Evolutionary conservation across 2,888 invertebrate genomes (phyloP).

Genomic region (Drosophila merina): DNA sequence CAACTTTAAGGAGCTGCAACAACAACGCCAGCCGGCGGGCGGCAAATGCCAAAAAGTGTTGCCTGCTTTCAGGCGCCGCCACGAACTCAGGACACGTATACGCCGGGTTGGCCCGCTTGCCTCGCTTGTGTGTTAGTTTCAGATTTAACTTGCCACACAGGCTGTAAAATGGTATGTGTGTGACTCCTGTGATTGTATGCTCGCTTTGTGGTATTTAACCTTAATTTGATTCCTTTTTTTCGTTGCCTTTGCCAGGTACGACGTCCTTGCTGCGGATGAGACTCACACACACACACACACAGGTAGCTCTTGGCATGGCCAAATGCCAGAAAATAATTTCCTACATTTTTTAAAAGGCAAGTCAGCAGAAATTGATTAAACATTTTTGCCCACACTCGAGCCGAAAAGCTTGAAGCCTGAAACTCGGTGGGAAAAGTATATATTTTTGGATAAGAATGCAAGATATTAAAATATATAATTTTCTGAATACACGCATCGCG

Average conservation of each 20-base stretch:
- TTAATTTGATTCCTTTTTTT: conserved; percentile 73
- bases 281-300: conserved; percentile 13
- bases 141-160: conserved; percentile 27
- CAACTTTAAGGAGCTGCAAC: conserved; percentile 38
- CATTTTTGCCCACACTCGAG: conserved; percentile 48
- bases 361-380: conserved; percentile 66
- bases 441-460: no score
- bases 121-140: conserved; percentile 24
- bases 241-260: conserved; percentile 41
- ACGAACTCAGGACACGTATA: conserved; percentile 36
- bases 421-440: no score
- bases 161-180: conserved; percentile 7
- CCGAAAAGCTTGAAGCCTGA: no score
- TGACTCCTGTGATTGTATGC: conserved; percentile 39
- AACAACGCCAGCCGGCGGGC: conserved; percentile 32
- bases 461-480: conserved; percentile 9
- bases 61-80: conserved; percentile 69
- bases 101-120: conserved; percentile 6
- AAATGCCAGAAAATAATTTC: conserved; percentile 42
- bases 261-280: conserved; percentile 48
- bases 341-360: conserved; percentile 37
- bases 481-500: conserved; percentile 24
- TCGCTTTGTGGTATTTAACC: conserved; percentile 79
- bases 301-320: conserved; percentile 27
- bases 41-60: conserved; percentile 75